Base-by-base conservation (phyloP, 2,113 vertebrate species). In the Butastur rufipennis region DNA sequence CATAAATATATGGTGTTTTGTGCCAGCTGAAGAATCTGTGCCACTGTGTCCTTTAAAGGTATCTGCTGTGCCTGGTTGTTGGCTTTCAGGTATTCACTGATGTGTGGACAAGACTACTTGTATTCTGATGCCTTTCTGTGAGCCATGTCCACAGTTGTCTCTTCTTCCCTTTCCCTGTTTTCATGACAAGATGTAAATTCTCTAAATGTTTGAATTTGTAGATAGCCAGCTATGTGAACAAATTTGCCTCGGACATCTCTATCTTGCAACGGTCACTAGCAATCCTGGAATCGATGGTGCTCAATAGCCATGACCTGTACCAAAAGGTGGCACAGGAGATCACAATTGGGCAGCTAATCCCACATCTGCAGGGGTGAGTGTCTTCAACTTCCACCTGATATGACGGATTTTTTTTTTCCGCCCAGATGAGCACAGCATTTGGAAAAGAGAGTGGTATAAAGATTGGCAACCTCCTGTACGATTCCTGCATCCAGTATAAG, bases 261-360 rank as follows among this genome's bases (percentile, higher is more conserved):
- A 99, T 99, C 86, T 97, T 99, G 92, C 99, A 99, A 97, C 98
- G 99, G 13, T 99, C 99, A 0, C 97, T 99, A 88, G 99, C 99
- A 74, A 99, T 99, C 95, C 97, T 99, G 97, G 99, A 99, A 94
- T 99, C 99, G 1, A 99, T 99, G 99, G 99, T 99, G 93, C 98
- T 99, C 91, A 99, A 99, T 73, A 99, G 99, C 93, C 99, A 99
- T 16, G 99, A 99, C 95, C 98, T 99, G 42, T 99, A 99, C 98
- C 99, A 99, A 98, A 99, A 99, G 96, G 99, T 99, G 98, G 99
- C 99, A 4, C 99, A 99, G 90, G 99, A 99, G 98, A 99, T 99
- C 96, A 99, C 99, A n/a, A 99, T 99, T 34, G 99, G 99, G 53
- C 99, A 99, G 85, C 98, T 99, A 82, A 99, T 99, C 77, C 99